Evolutionary conservation across 2,888 invertebrate species (phyloP), one percentile per base, ranked within the genome.

Genomic region (Altica lythri): DNA sequence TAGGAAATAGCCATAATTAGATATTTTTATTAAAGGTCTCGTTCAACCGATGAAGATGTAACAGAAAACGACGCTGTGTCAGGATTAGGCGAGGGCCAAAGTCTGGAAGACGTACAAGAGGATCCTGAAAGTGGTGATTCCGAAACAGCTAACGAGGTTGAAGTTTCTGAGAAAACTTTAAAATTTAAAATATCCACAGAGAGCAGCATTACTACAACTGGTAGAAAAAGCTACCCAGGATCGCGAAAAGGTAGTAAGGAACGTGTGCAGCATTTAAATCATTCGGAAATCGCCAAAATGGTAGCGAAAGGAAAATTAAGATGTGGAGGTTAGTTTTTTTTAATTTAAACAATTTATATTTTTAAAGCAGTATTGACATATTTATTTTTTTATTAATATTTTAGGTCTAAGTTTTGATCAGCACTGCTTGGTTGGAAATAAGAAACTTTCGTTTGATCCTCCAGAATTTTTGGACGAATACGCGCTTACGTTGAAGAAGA

Each of bases 171-270:
- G 71, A 86, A 86, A 70, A 83, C 88, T 1, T 80, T 88, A 29
- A 88, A 88, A 70, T 88, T 88, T 71, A 88, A 88, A 72, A 88
- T 88, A 61, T 86, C 87, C 25, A 88, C 88, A 1, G 88, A 88
- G 69, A 81, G 83, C 49, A 61, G 58, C 40, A 74, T 79, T 63
- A 75, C 77, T 14, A 75, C 68, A 12, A 68, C 76, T 3, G 81
- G 81, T 1, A 74, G 86, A 2, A 84, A 83, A 65, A 86, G 85
- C 68, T 84, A 85, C 70, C 85, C 86, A 0, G 83, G 83, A n/a
- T 85, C 85, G 14, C 75, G 86, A 12, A 86, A 86, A 70, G 86
- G 86, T 5, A 85, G 85, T 57, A 78, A 85, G 12, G 86, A 86
- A 67, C 82, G 84, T 63, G 75, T 73, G 1, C 76, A 77, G 45